Evolutionary conservation across 2,797 vertebrate species (phyloP).

Genomic region (Melanotaenia nigrans): DNA sequence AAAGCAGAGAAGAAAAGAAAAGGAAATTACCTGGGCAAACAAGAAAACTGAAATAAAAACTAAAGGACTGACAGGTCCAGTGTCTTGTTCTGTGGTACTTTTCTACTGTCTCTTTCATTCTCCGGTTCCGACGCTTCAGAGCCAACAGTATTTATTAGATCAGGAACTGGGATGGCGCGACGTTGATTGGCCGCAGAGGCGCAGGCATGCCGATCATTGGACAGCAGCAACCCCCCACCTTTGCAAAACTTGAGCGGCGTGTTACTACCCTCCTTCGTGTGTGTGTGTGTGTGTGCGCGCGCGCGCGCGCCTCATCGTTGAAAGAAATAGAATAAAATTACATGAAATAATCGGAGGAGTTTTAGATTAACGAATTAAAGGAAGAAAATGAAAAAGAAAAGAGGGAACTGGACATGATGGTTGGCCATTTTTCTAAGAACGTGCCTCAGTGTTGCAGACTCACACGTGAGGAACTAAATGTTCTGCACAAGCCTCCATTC

Average conservation of each 20-base stretch:
- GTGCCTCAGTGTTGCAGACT: not conserved
- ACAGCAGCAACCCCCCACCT: conserved; percentile 48
- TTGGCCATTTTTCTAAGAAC: not conserved
- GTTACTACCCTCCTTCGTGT: conserved; percentile 1
- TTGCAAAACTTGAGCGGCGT: conserved; percentile 17
- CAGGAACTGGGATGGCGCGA: conserved; percentile 40
- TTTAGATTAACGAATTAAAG: no score
- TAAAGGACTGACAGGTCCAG: conserved; percentile 76
- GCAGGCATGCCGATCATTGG: conserved; percentile 64
- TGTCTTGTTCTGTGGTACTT: conserved; percentile 24
- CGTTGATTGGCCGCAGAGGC: conserved; percentile 75
- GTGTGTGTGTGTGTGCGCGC: no score
- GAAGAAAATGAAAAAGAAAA: not conserved
- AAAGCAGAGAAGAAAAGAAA: not conserved
- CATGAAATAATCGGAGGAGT: not conserved
- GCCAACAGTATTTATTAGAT: conserved; percentile 73
- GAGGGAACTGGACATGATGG: not conserved
- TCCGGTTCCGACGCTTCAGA: conserved; percentile 39
- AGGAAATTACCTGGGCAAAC: conserved; percentile 75
- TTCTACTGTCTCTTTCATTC: conserved; percentile 75
- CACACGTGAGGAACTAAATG: conserved; percentile 18
- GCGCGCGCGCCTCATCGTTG: not conserved
- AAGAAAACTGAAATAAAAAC: conserved; percentile 72
- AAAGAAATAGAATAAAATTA: not conserved
- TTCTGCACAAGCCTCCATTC: not conserved